Base-by-base conservation (phyloP, 2,113 vertebrate genomes). In the Anguilla japonica region DNA sequence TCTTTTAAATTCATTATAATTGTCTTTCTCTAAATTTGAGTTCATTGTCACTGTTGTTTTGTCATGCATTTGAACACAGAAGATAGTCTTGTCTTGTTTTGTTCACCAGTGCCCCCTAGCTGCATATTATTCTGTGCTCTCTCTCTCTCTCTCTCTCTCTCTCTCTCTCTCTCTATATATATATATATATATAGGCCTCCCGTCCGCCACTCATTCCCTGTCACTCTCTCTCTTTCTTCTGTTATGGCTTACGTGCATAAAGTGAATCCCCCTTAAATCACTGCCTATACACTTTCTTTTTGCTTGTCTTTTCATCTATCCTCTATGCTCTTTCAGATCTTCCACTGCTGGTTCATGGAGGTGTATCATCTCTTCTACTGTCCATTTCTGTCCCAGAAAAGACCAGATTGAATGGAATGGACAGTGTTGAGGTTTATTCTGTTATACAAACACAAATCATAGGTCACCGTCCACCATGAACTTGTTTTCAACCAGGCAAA, bases 41-140 rank as follows among this genome's bases (percentile, higher is more conserved):
- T 92, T 92, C 89, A 91, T 94, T 91, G 87, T 92, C 87, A 92
- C 91, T 91, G 93, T 94, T 94, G 93, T 57, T 94, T 94, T 90
- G 93, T 94, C 95, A 96, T 96, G 95, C 95, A 96, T 95, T 94
- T 93, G 94, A 95, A 96, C 95, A 96, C 94, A 93, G 92, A 96
- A 94, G 93, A 92, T 94, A 92, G 94, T 93, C 90, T 86, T 93
- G 93, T 93, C 90, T 86, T 93, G 93, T 75, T 86, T 86, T 81
- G 79, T 43, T 81, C 57, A 7, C 34, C 85, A 80, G 75, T 85
- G 80, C 75, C 20, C 63, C 43, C n/a, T 8, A 53, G 43, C 50
- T 39, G 60, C 63, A 57, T 43, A 18, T 81, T 34, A 8, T 53
- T 26, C 22, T 81, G 39, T 41, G 6, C 20, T 46, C 40, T 41